Conservation (phyloP, 2,888 invertebrate genomes). For the Arctia plantaginis region DNA sequence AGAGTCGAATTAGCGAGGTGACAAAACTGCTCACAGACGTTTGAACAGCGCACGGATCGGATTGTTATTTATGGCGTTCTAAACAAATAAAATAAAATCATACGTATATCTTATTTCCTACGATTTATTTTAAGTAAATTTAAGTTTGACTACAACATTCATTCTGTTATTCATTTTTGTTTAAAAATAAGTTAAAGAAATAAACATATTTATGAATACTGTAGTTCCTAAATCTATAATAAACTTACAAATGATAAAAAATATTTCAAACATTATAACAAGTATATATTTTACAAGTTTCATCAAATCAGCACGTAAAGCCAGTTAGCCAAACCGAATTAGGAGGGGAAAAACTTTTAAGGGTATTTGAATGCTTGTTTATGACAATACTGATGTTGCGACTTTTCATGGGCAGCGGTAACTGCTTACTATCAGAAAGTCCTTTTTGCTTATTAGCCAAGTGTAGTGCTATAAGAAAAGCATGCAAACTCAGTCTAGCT, state of each 20-base stretch:
- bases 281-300: too few relatives aligned
- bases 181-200: not conserved
- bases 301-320: too few relatives aligned
- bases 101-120: not conserved
- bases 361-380: too few relatives aligned
- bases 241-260: too few relatives aligned
- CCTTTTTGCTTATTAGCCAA: not conserved
- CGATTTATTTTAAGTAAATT: not conserved
- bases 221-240: too few relatives aligned
- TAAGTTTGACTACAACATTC: not conserved
- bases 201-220: too few relatives aligned
- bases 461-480: not conserved
- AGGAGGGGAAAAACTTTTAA: not conserved
- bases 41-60: not conserved
- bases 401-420: not conserved
- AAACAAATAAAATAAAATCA: not conserved
- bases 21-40: not conserved
- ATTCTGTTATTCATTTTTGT: not conserved
- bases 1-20: not conserved
- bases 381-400: not conserved
- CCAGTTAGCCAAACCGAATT: not conserved
- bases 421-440: not conserved
- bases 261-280: too few relatives aligned
- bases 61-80: not conserved
- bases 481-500: not conserved